Conservation (phyloP, 2,888 invertebrate genomes). For the Muschampia plurimacula region DNA sequence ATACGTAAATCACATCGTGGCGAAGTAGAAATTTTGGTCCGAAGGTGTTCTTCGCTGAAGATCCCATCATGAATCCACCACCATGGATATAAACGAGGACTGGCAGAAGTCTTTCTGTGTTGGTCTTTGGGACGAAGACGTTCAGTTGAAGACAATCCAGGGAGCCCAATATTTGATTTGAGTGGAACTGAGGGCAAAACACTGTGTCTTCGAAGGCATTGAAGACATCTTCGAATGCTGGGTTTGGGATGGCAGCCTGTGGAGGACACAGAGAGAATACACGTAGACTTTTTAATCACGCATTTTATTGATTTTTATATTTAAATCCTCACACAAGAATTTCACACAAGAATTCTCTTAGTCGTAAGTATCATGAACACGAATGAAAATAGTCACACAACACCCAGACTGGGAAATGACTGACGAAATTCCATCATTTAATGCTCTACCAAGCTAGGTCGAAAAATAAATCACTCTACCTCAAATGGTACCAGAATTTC, state of each 20-base stretch:
- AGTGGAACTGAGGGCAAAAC: constrained; percentile 60
- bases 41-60: constrained; percentile 50
- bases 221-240: constrained; percentile 56
- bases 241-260: constrained; percentile 58
- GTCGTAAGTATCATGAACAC: no score
- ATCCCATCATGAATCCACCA: constrained; percentile 57
- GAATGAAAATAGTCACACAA: no score
- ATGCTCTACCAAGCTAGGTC: no score
- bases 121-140: constrained; percentile 60
- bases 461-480: no score
- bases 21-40: constrained; percentile 61
- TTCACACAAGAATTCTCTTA: no score
- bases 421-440: no score
- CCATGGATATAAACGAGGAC: constrained; percentile 67
- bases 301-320: no score
- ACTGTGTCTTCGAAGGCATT: constrained; percentile 63
- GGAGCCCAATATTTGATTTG: constrained; percentile 44
- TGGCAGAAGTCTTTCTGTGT: constrained; percentile 54
- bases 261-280: neutral
- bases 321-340: no score
- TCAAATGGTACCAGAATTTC: no score
- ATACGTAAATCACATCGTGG: constrained; percentile 63
- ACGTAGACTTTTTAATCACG: no score
- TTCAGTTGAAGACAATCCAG: constrained; percentile 64
- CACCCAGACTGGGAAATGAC: no score